Evolutionary conservation across 2,113 vertebrate genomes (phyloP), one percentile per base, ranked within the genome.

Genomic region (Tretioscincus oriximinensis): DNA sequence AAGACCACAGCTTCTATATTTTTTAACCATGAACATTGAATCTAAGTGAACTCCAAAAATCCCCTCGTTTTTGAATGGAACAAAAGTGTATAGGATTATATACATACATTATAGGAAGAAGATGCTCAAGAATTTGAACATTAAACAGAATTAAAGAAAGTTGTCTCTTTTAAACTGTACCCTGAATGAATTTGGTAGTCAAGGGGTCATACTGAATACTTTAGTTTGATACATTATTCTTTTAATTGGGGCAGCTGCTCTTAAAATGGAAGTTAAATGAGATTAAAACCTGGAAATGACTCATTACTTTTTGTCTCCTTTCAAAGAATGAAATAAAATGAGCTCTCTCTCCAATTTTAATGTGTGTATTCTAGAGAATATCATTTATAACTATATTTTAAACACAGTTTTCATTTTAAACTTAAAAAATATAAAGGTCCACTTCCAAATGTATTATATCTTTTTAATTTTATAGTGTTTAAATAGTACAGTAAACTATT

Each of bases 391-490:
- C 35, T 41, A 41, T 41, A 41, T 41, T 41, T 41, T 41, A 41
- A 41, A 41, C 35, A 41, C 5, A 41, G 35, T 41, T 41, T 41
- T n/a, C n/a, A 41, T 41, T 41, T 4, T 41, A 41, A 41, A 21
- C 60, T 21, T 73, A 1, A 69, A 81, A 7, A 1, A 21, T 81
- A 14, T 41, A 68, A 41, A 63, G 67, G n/a, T 35, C 21, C 7
- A 1, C 4, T 47, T 16, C 22, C 4, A 9, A 2, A 28, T 64
- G 26, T 85, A 7, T 20, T 0, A 68, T 81, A 74, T 76, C 8
- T 22, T 61, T 86, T 81, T 49, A 3, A 73, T 5, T 86, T 1
- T 24, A 80, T 71, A 20, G 18, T 14, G 77, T 47, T 81, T 81
- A 68, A 78, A 71, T 70, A 24, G 0, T 0, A 61, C 70, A 81